Base-by-base conservation (phyloP, 53 echinoderm and acorn worm genomes). In the Temnopleurus reevesii region DNA sequence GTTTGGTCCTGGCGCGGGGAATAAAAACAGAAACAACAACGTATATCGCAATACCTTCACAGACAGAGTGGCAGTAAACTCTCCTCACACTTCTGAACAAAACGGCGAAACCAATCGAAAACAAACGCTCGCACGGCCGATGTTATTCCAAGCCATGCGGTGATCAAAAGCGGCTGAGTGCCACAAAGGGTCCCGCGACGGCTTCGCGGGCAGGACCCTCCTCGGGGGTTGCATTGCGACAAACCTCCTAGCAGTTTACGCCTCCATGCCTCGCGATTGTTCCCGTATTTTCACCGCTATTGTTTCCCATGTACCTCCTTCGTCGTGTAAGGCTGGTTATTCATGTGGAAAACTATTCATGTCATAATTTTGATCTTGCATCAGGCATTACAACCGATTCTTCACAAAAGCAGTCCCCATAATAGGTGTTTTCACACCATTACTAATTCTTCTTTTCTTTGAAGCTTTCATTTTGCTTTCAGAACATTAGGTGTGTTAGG, bases 311-410 rank as follows among this genome's bases (percentile, higher is more conserved):
- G 79, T 49, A 49, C 46, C 49, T 79, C 46, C 79, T 47, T 47
- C 27, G 3, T 47, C 23, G 79, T 49, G 49, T 46, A 47, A 79
- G 49, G 49, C 9, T 46, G 17, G 51, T 25, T 47, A 79, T 13
- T 79, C 79, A 79, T 21, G 79, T 79, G 79, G 30, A 79, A 79
- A 79, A 47, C 79, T 79, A 79, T 79, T 79, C 79, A 49, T 79
- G 79, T 79, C 49, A 49, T 79, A 46, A 47, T 79, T 79, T 49
- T 79, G 79, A 46, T 79, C 79, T 49, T 47, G 46, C 49, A 30
- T 47, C 28, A 79, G 49, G 79, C 79, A 41, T 79, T 47, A 79
- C 79, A 79, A 79, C 30, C 12, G 24, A 79, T 79, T 79, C 49
- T 79, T 17, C 49, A 79, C 49, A 79, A 71, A 45, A 79, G 79